Conservation (phyloP, 2,113 vertebrate species). For the Lagenorhynchus albirostris region DNA sequence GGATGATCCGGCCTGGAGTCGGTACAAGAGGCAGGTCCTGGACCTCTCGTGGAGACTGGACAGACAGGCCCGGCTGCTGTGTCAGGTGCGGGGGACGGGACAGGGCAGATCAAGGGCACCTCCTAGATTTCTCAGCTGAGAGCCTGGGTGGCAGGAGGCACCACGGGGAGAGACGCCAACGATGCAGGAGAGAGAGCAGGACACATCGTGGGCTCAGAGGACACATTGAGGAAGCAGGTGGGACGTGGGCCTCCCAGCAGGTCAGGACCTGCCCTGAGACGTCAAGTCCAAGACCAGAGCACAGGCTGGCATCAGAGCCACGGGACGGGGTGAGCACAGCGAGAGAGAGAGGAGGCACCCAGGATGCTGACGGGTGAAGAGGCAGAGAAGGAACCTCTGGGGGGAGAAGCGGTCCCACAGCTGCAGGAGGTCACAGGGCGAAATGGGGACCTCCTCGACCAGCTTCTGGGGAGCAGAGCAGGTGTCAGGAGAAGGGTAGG, state of each 20-base stretch:
- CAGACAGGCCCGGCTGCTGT: no score
- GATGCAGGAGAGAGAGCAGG: not conserved
- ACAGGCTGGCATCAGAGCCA: not conserved
- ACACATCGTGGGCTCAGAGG: accelerated
- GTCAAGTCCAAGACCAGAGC: not conserved
- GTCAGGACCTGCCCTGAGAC: not conserved
- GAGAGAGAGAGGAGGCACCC: not conserved
- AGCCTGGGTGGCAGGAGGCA: not conserved
- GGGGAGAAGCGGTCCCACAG: no score
- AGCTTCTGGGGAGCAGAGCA: not conserved
- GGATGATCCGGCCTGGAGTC: not conserved
- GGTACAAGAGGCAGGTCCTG: not conserved
- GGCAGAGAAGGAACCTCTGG: not conserved
- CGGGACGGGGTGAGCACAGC: accelerated
- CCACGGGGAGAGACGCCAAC: no score
- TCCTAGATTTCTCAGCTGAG: not conserved
- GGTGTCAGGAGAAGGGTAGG: accelerated
- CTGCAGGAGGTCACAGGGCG: not conserved
- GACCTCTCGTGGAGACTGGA: accelerated
- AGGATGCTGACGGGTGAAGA: not conserved
- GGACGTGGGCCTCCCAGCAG: not conserved
- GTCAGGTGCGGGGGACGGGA: accelerated
- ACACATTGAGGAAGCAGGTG: not conserved
- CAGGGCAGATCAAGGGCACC: not conserved
- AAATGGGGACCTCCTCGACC: not conserved